Evolutionary conservation across 2,797 vertebrate genomes (phyloP).

Genomic region (Sphenodon punctatus): DNA sequence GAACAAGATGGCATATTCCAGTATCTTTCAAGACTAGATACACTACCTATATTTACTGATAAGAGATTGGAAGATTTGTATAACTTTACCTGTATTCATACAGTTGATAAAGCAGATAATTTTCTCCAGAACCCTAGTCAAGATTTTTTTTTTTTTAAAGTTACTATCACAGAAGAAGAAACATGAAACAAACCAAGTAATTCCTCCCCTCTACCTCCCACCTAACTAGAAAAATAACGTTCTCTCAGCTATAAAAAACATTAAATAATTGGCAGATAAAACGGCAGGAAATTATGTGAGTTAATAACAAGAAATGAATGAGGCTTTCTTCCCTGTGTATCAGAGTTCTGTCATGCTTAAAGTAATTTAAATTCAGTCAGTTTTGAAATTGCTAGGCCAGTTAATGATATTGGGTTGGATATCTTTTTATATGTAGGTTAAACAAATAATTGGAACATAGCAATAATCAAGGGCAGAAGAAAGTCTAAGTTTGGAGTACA

Average conservation of each 20-base stretch:
- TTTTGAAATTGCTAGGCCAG: conserved; percentile 31
- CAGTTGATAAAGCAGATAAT: neutral
- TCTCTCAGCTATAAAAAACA: neutral
- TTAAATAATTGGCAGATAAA: conserved; percentile 34
- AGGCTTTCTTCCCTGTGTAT: neutral
- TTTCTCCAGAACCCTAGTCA: neutral
- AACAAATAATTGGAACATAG: conserved; percentile 49
- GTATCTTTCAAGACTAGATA: too few species aligned
- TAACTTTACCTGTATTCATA: neutral
- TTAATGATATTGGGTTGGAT: conserved; percentile 32
- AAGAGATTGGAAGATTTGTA: too few species aligned
- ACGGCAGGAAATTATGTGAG: conserved; percentile 36
- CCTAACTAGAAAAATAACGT: conserved; percentile 10
- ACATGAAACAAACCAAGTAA: too few species aligned
- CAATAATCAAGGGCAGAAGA: conserved; percentile 42
- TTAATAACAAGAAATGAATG: conserved; percentile 32
- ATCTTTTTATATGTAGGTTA: conserved; percentile 18
- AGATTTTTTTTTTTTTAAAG: neutral
- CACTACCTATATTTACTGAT: too few species aligned
- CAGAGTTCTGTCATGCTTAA: conserved; percentile 3
- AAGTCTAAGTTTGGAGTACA: conserved; percentile 33
- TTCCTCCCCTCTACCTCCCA: too few species aligned
- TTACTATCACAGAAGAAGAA: neutral
- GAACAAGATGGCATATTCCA: too few species aligned
- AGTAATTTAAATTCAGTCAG: conserved; percentile 32